Evolutionary conservation across 1,140 invertebrate species (phyloP), one percentile per base, ranked within the genome.

Genomic region (Drosophila subpulchrella): DNA sequence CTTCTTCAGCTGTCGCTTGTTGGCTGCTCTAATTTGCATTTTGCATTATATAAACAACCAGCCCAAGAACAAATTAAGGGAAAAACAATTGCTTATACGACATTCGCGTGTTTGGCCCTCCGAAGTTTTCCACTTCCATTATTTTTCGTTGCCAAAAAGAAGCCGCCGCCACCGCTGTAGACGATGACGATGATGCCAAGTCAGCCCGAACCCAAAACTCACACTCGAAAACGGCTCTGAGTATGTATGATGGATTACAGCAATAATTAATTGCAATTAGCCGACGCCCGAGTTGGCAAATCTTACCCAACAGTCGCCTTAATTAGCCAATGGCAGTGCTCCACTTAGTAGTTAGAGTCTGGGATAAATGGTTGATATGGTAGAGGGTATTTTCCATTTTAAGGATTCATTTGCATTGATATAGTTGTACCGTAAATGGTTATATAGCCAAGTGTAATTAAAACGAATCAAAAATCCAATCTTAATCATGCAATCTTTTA

Each of bases 211-310:
- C 50, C 34, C 61, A 57, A 80, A 68, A 70, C 54, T 53, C 51
- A 71, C 63, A 76, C 73, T 59, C 34, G 44, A 57, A 73, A 59
- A 30, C 34, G 39, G 47, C 54, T 58, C 32, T 55, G 61, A 58
- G 34, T 75, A 27, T 27, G 36, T 82, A 68, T 86, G 83, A 86
- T 86, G 83, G 83, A 86, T 86, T 88, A 83, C 79, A 70, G 75
- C 66, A 83, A 88, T 88, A 83, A 88, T 88, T 86, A 88, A 86
- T 86, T 88, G 83, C 83, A 86, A 88, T 86, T 83, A 86, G 71
- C 36, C 57, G 61, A 59, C 57, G 57, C 51, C 78, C 60, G 71
- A 72, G 63, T 61, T 79, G 77, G 54, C 42, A 27, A 78, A 41
- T 56, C 68, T 53, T 38, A 42, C n/a, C 20, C 50, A 47, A 48